These are phyloP conservation scores for Hypercompe scribonia DNA, from an alignment of 2,888 invertebrate genomes.

Conservation along the genomic window DNA sequence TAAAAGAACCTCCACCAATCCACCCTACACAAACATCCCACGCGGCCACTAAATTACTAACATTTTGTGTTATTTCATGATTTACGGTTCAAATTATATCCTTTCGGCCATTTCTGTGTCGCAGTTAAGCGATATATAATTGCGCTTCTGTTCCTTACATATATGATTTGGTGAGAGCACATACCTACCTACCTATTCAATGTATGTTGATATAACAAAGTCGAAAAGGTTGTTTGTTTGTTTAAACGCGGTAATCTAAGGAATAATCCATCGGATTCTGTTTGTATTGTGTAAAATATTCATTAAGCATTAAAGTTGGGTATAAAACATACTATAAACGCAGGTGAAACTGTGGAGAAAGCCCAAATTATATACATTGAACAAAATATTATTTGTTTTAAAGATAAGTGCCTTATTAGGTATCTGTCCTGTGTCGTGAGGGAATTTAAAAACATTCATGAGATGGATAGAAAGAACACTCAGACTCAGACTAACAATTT, in stretches of 20 bases:
- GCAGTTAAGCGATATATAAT: conserved; percentile 50
- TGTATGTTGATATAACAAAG: background rate
- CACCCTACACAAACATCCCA: conserved; percentile 37
- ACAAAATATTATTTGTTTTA: no score
- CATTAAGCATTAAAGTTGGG: background rate
- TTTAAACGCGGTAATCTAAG: background rate
- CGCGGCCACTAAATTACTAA: conserved; percentile 64
- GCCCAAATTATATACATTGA: no score
- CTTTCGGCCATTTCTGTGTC: conserved; percentile 44
- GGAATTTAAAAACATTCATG: no score
- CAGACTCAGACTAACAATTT: no score
- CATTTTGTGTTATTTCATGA: conserved; percentile 74
- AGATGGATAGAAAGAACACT: no score
- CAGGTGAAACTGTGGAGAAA: background rate
- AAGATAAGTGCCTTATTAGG: no score
- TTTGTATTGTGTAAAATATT: background rate
- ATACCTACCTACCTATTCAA: background rate
- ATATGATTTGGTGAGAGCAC: background rate
- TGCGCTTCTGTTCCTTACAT: conserved; percentile 29
- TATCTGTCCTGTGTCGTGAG: no score
- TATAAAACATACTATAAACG: background rate
- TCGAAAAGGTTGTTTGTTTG: background rate
- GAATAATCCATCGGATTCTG: background rate
- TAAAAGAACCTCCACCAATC: conserved; percentile 15
- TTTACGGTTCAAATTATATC: conserved; percentile 66